These are phyloP conservation scores for Lithobates pipiens DNA, from an alignment of 2,797 vertebrate species.

Conservation along the genomic window DNA sequence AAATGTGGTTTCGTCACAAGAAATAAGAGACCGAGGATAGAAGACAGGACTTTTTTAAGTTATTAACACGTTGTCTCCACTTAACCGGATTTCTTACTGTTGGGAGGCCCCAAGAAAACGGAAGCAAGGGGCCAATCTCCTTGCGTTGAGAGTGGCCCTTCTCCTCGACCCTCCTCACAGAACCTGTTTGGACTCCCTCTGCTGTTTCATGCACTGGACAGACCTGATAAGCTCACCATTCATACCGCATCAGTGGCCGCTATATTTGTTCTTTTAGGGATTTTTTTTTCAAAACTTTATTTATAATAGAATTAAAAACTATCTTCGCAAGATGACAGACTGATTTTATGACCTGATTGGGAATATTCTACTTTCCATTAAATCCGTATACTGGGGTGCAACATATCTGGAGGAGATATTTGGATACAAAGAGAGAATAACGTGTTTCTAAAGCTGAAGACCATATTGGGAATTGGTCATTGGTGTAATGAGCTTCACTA, in stretches of 20 bases:
- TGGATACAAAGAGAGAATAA: neutral
- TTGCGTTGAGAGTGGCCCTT: neutral
- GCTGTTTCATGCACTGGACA: constrained; percentile 69
- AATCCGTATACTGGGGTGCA: neutral
- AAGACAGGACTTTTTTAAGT: constrained; percentile 37
- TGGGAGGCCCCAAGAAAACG: neutral
- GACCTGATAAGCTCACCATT: constrained; percentile 64
- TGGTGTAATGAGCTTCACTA: neutral
- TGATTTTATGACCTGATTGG: constrained; percentile 56
- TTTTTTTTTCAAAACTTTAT: constrained; percentile 67
- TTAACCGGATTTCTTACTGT: neutral
- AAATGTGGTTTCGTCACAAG: constrained; percentile 98
- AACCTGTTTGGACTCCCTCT: constrained; percentile 31
- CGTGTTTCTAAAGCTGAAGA: neutral
- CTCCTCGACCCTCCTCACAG: neutral
- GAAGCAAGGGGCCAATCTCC: neutral
- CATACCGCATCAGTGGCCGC: neutral
- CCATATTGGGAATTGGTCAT: neutral
- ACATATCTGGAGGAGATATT: neutral
- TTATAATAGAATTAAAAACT: constrained; percentile 68
- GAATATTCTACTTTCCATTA: constrained; percentile 6
- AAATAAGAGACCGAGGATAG: constrained; percentile 76
- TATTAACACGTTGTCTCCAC: constrained; percentile 45
- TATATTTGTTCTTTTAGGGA: neutral
- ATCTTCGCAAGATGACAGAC: constrained; percentile 58